Evolutionary conservation across 35 echinoderm and acorn worm species (phyloP), one percentile per base, ranked within the genome.

Genomic region (Ptychodera flava): DNA sequence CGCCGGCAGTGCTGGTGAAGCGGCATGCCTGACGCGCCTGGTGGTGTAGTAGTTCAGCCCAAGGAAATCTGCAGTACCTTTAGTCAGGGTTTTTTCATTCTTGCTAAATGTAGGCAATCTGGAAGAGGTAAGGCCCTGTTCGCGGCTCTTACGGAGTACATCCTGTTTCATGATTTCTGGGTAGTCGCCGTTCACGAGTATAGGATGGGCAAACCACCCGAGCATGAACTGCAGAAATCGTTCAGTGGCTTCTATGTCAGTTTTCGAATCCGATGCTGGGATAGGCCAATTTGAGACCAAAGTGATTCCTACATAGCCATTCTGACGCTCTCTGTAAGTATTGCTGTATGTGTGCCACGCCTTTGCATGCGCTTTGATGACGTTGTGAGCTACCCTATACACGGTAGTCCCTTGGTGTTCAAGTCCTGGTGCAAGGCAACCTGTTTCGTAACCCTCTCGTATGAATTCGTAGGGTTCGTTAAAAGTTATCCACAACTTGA

Each of bases 31-130:
- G 1, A 93, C 88, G 0, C 86, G 33, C 30, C 84, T 89, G 35
- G 92, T 92, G 28, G 95, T 98, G 90, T 98, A 98, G 34, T 94
- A 90, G 90, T 98, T 98, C 16, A 98, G 82, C 30, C 93, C 93
- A 31, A 95, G 89, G 78, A 91, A 92, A 29, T 97, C 91, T 32
- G 84, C 86, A 2, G 96, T 94, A 2, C 93, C 96, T 0, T 34
- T 81, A 81, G 91, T 90, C 30, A 89, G 80, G 16, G 33, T 38
- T 38, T 94, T 94, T 30, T 99, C 90, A 15, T 92, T 88, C 16
- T 90, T 85, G 81, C 92, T 94, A 86, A 99, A 99, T 80, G 88
- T 85, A 16, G 96, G 93, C 29, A 99, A 85, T 0, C 96, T 78
- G 1, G 96, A 94, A 28, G 84, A 15, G 1, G 14, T 31, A 79